Base-by-base conservation (phyloP, 2,113 vertebrate genomes). In the Hippopotamus amphibius region DNA sequence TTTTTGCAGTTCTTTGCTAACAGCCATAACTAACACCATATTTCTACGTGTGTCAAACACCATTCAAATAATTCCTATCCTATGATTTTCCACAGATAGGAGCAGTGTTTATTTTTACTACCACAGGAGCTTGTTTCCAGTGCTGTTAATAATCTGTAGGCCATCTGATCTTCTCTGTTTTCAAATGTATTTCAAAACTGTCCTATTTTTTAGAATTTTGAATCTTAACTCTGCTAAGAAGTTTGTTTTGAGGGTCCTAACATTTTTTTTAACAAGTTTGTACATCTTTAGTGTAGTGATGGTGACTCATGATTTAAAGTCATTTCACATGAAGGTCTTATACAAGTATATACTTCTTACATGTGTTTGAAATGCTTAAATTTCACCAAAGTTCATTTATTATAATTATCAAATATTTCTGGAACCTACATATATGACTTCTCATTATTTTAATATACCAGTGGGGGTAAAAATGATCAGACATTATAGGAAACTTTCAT, bases 201-300 rank as follows among this genome's bases (percentile, higher is more conserved):
- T 57, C 46, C 55, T 68, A 6, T 33, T 72, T 96, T 92, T 37
- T 81, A 77, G 9, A 63, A 86, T 69, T 79, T 50, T 85, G 55
- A 80, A 66, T 94, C 6, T 95, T 89, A 72, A 57, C 46, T 94
- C 21, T 96, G 28, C n/a, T 93, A 83, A 74, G 28, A 88, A 41
- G 30, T 94, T 81, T 92, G 16, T 65, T 94, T 88, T 68, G 37
- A 84, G 77, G 19, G 11, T 8, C 13, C 33, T 57, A 71, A 76
- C 9, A 22, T 74, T 81, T 87, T 87, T 92, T 94, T 95, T 9
- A 84, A 3, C 12, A 94, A 76, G 11, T 83, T 84, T 50, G 55
- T 33, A 41, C 33, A 43, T 95, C 19, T 61, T 94, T 90, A 66
- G 2, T 43, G 66, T 69, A 48, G 43, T 28, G 21, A 48, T 88